Conservation (phyloP, 1,140 invertebrate genomes). For the Apis mellifera region Amel_HAv3.1 CM009936.2:11795501-11796000, state of each 20-base stretch:
- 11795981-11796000: slow-evolving; percentile 3
- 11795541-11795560: too few species aligned
- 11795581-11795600: too few species aligned
- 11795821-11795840: slow-evolving; percentile 10
- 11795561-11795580: too few species aligned
- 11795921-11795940: background rate
- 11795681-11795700: too few species aligned
- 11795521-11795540: too few species aligned
- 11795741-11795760: background rate
- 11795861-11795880: slow-evolving; percentile 9
- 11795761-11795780: background rate
- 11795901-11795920: background rate
- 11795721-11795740: background rate
- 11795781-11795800: slow-evolving; percentile 19
- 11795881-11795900: background rate
- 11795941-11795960: background rate
- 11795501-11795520: too few species aligned
- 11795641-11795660: too few species aligned
- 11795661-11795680: too few species aligned
- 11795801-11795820: slow-evolving; percentile 14
- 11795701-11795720: background rate
- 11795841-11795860: slow-evolving; percentile 20
- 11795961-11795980: background rate
- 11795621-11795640: too few species aligned
- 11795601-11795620: too few species aligned